Evolutionary conservation across 2,888 invertebrate species (phyloP).

Genomic region (Ptychoptera contaminata): DNA sequence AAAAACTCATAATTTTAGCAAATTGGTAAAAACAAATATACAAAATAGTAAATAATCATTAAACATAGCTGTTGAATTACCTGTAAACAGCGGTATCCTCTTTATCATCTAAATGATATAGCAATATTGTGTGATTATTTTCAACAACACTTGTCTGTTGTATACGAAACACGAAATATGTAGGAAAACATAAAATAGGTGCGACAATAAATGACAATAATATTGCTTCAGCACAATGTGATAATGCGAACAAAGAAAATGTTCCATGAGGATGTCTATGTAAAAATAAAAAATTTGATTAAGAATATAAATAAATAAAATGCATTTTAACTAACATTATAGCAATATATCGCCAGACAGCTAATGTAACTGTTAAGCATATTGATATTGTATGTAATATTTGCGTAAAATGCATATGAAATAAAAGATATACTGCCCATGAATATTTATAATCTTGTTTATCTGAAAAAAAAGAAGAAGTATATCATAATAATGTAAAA

Average conservation of each 20-base stretch:
- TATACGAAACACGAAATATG: conserved; percentile 56
- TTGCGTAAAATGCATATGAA: conserved; percentile 82
- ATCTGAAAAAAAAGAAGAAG: conserved; percentile 40
- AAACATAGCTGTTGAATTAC: too few species aligned
- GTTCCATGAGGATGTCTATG: conserved; percentile 63
- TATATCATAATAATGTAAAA: not conserved
- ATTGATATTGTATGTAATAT: conserved; percentile 82
- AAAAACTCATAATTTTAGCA: too few species aligned
- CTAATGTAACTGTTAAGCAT: conserved; percentile 79
- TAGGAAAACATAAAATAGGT: conserved; percentile 67
- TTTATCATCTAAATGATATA: conserved; percentile 22
- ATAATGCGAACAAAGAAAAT: conserved; percentile 57
- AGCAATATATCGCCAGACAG: conserved; percentile 81
- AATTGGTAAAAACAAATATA: too few species aligned
- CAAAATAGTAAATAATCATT: too few species aligned
- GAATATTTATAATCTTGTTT: conserved; percentile 76
- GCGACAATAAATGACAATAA: conserved; percentile 59
- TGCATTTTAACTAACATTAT: conserved; percentile 47
- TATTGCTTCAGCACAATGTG: conserved; percentile 62
- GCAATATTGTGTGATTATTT: conserved; percentile 14
- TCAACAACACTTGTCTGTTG: conserved; percentile 17
- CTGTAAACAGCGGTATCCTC: conserved; percentile 25
- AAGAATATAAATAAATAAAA: not conserved
- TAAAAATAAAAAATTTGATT: too few species aligned
- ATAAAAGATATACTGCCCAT: conserved; percentile 68